A percentile compares a stretch with the other conserved stretches of the same genome.
Evolutionary conservation across 2,113 vertebrate species (phyloP).

Genomic region (Pluvianellus socialis): DNA sequence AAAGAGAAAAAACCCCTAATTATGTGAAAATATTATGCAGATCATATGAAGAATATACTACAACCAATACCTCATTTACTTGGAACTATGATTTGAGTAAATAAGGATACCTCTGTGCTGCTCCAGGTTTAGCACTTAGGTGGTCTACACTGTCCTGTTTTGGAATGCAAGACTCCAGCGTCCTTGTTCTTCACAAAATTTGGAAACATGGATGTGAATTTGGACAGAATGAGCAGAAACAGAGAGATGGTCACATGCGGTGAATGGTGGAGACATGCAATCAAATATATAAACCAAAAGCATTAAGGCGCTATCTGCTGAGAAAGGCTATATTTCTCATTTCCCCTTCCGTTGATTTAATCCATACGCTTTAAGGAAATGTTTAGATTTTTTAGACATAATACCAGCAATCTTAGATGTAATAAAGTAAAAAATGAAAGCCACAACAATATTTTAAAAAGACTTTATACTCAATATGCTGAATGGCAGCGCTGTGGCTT

Average conservation of each 20-base stretch:
- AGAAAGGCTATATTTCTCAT: background rate
- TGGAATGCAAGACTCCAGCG: conserved; percentile 74
- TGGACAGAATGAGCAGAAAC: conserved; percentile 67
- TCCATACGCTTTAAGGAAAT: background rate
- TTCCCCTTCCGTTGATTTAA: background rate
- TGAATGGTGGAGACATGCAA: conserved; percentile 48
- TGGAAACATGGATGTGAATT: conserved; percentile 72
- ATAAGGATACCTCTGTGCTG: conserved; percentile 74
- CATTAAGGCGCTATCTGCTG: background rate
- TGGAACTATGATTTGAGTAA: conserved; percentile 30
- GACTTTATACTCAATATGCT: background rate
- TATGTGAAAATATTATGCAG: background rate
- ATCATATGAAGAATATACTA: background rate
- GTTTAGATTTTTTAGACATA: background rate
- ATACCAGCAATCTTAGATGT: background rate
- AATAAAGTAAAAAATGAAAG: background rate
- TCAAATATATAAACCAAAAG: conserved; percentile 11
- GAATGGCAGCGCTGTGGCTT: background rate
- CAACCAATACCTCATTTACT: background rate
- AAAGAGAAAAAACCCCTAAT: background rate
- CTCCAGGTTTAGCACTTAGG: conserved; percentile 77
- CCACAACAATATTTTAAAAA: background rate
- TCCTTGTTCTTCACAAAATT: conserved; percentile 78
- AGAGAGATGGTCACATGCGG: conserved; percentile 72
- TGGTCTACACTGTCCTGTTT: conserved; percentile 81